These are phyloP conservation scores for Lindbergichthys nudifrons DNA, from an alignment of 2,797 vertebrate genomes.

Conservation along the genomic window DNA sequence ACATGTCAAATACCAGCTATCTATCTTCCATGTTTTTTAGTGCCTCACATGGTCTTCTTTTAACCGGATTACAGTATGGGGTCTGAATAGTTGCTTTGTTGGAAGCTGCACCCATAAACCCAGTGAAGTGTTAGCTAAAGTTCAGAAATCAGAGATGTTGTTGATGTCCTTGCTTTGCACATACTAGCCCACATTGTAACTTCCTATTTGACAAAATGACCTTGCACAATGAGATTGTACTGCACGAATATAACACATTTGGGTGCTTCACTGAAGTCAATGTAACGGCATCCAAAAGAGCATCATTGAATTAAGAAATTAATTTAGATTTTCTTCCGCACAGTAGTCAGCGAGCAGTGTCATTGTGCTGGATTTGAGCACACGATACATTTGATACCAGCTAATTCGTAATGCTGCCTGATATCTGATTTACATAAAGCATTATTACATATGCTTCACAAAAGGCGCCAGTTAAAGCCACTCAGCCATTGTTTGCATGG, in stretches of 20 bases:
- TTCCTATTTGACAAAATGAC: conserved; percentile 8
- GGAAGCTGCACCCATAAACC: conserved; percentile 21
- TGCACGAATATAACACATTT: background rate
- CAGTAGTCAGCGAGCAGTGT: conserved; percentile 5
- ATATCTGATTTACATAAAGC: conserved; percentile 38
- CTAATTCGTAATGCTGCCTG: conserved; percentile 7
- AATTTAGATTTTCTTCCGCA: conserved; percentile 11
- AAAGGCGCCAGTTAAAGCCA: conserved; percentile 24
- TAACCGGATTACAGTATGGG: conserved; percentile 4
- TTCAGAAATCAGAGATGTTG: conserved; percentile 24
- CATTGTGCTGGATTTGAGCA: conserved; percentile 4
- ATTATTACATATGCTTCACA: conserved; percentile 27
- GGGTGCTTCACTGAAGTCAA: background rate
- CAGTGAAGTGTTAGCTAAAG: background rate
- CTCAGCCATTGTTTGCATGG: conserved; percentile 39
- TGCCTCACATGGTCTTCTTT: conserved; percentile 43
- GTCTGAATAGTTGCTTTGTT: conserved; percentile 49
- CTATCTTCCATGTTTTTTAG: conserved; percentile 32
- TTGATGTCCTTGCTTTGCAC: conserved; percentile 8
- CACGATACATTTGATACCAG: conserved; percentile 14
- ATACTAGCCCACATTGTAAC: background rate
- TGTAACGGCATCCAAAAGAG: background rate
- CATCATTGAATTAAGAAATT: background rate
- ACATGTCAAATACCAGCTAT: conserved; percentile 16
- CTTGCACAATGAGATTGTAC: background rate